phyloP scores from a whole-genome alignment of 2,888 invertebrate species.

The Gastracanthus pulcherrimus region DNA sequence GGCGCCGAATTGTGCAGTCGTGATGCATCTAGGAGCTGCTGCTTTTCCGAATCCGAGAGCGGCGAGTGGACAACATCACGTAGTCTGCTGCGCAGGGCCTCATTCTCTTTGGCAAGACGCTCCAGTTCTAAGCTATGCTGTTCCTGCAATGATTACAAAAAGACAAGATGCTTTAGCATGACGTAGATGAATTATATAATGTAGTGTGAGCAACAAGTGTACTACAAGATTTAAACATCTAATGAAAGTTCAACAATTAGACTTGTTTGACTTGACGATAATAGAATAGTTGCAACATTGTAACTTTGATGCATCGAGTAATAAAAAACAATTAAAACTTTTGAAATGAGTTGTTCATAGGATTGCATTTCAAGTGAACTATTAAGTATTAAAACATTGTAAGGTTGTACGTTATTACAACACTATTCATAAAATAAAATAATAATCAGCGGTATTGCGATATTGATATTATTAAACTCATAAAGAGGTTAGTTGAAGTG shows the following conservation, averaged over 20 bases:
- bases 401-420: not conserved
- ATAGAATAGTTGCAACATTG: not conserved
- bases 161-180: not conserved
- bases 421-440: not conserved
- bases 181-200: not conserved
- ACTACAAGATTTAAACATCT: no score
- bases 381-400: not conserved
- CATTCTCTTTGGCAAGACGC: constrained; percentile 88
- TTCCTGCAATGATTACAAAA: constrained; percentile 75
- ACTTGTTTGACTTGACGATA: not conserved
- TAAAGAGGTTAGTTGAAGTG: not conserved
- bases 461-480: no score
- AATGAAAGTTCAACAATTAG: not conserved
- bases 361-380: no score
- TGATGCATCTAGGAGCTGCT: constrained; percentile 86
- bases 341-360: not conserved
- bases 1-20: constrained; percentile 89
- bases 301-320: not conserved
- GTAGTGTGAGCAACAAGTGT: not conserved
- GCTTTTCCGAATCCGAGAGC: constrained; percentile 89
- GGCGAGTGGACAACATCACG: constrained; percentile 90
- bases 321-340: not conserved
- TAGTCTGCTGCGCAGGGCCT: constrained; percentile 85
- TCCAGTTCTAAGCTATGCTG: constrained; percentile 83
- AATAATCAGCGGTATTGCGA: no score